Base-by-base conservation (phyloP, 2,888 invertebrate species). In the Hermaeophaga mercurialis region DNA sequence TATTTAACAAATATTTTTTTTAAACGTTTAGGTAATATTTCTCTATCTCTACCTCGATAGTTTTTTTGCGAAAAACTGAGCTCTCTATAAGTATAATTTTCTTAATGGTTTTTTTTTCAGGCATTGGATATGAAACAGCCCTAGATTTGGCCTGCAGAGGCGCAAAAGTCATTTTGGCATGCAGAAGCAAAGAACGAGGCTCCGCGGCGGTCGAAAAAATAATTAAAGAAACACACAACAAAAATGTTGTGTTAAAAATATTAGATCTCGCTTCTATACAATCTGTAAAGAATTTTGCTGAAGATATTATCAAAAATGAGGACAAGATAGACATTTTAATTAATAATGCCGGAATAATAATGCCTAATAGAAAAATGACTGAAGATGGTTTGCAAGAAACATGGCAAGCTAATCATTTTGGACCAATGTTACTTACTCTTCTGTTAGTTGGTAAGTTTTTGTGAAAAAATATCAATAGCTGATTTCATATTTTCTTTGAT, bases 401-500 rank as follows among this genome's bases (percentile, higher is more conserved):
- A 41, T 83, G 87, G 80, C 87, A 87, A 62, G 81, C 85, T 12
- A 90, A 90, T 64, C 83, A 89, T 68, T 84, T 87, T 66, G 88
- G 87, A 4, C 86, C 85, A 6, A 90, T 89, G 70, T 75, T 90
- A 15, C 75, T 90, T 46, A 89, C 89, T 0, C 77, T 85, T 54
- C 79, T 90, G 0, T 72, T 90, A 1, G 68, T 82, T 1, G 83
- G 85, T 63, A 57, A 57, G 57, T 24, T 15, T 22, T 5, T 22
- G 6, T 22, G 6, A 22, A 19, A 41, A 41, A n/a, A n/a, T n/a
- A n/a, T n/a, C n/a, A n/a, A n/a, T 19, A 18, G 6, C 11, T 54
- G 6, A 39, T 57, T 4, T 17, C 12, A 26, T 1, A 49, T 24
- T 9, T 6, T 11, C 2, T 19, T 31, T 2, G 31, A 34, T 34